A percentile compares a stretch with the other conserved stretches of the same genome.
Conservation (phyloP, 2,888 invertebrate species). For the Leptogaster cylindrica region DNA sequence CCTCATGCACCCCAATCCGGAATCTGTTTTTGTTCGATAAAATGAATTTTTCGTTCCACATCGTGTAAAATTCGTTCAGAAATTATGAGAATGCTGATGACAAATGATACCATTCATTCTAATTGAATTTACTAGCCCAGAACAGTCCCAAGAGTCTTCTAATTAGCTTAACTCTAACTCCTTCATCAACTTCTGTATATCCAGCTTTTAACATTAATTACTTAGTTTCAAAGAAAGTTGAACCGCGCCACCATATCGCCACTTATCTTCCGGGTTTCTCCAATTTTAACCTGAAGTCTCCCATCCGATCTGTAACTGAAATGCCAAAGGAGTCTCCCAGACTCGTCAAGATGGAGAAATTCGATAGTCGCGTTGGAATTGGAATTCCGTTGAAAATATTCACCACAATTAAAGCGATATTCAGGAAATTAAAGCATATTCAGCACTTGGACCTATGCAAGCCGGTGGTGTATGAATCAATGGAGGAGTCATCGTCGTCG, state of each 20-base stretch:
- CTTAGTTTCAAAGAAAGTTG: not conserved
- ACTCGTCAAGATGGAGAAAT: too few relatives aligned
- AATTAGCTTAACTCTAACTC: slow-evolving; percentile 1
- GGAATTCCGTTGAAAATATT: too few relatives aligned
- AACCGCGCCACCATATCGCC: not conserved
- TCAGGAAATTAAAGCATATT: too few relatives aligned
- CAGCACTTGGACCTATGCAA: too few relatives aligned
- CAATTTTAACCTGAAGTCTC: slow-evolving; percentile 1
- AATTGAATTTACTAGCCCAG: slow-evolving; percentile 15
- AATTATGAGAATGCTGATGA: not conserved
- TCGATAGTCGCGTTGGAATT: too few relatives aligned
- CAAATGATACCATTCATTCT: slow-evolving; percentile 7
- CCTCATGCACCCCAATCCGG: too few relatives aligned
- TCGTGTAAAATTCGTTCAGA: not conserved
- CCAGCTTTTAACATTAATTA: slow-evolving; percentile 26
- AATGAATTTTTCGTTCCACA: too few relatives aligned
- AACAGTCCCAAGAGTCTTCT: not conserved
- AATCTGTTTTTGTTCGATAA: too few relatives aligned
- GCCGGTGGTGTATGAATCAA: too few relatives aligned
- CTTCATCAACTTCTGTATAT: slow-evolving; percentile 16
- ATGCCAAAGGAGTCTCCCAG: too few relatives aligned
- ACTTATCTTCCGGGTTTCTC: not conserved
- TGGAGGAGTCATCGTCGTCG: too few relatives aligned
- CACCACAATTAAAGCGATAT: too few relatives aligned
- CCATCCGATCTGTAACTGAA: not conserved